Evolutionary conservation across 2,797 vertebrate species (phyloP), one percentile per base, ranked within the genome.

Genomic region (Chlorospingus semifuscus): DNA sequence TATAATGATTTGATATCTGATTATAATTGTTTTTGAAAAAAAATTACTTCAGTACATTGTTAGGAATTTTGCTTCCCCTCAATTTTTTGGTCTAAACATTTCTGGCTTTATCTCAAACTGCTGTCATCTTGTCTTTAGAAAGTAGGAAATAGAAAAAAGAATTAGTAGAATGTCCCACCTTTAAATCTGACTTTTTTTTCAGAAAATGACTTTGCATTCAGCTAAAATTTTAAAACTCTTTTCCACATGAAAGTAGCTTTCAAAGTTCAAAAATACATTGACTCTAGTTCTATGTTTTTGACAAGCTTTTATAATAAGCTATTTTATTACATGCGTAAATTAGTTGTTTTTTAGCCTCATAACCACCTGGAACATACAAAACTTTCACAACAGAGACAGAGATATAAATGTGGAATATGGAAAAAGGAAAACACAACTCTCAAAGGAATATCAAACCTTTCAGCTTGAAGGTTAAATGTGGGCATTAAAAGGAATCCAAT

Each of bases 401-500:
- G 6, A 85, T 20, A 60, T 20, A 64, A 57, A 81, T 23, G 14
- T 55, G 15, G 50, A 83, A 72, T 61, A 69, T 10, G 9, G 27
- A 69, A 91, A 68, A 83, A 60, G 32, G 52, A 76, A 95, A 93
- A 69, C 47, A 52, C 19, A 72, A 7, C 8, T 71, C 59, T 78
- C 32, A 91, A 86, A 89, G 57, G 42, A 72, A 37, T 69, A 65
- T 37, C 44, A 92, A 63, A 76, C 23, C 15, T 92, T 90, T 87
- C 29, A 75, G 46, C 65, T 60, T 80, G 53, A 78, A 64, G 49
- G 91, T 93, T 94, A 80, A 93, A 55, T 29, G 57, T 10, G 15
- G 46, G 21, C 50, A 64, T 83, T 83, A 75, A 75, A 94, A 89
- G 63, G 22, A 86, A 96, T 93, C 46, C 42, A 86, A 71, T 91